A percentile compares a stretch with the other conserved stretches of the same genome.
These are phyloP conservation scores for Criorhina ranunculi DNA, from an alignment of 2,888 invertebrate species.

Conservation along the genomic window DNA sequence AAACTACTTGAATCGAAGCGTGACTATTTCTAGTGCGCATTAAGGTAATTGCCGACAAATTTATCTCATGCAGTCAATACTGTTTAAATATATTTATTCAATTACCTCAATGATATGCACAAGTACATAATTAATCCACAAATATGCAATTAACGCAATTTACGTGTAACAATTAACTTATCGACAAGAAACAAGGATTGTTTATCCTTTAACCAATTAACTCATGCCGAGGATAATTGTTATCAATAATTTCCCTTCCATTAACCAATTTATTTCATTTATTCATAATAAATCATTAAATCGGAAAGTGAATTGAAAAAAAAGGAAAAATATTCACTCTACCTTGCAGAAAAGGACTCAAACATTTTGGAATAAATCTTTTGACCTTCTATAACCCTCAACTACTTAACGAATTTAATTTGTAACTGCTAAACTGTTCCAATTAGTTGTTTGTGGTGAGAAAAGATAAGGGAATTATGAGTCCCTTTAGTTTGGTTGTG, in stretches of 20 bases:
- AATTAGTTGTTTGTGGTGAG: conserved; percentile 17
- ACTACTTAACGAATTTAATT: conserved; percentile 28
- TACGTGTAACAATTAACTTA: background rate
- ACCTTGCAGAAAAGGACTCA: no score
- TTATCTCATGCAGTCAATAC: no score
- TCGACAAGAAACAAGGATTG: no score
- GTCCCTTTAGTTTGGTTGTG: background rate
- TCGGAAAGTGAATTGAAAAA: background rate
- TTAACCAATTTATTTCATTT: conserved; percentile 1
- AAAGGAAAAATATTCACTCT: background rate
- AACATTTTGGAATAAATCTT: background rate
- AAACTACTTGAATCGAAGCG: no score
- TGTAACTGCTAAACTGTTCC: conserved; percentile 28
- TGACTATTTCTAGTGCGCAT: no score
- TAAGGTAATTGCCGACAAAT: no score
- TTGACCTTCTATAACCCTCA: background rate
- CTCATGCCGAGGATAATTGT: background rate
- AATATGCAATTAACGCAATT: conserved; percentile 4
- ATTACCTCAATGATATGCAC: no score
- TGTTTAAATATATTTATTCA: no score
- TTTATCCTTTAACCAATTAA: conserved; percentile 3
- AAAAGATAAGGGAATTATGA: conserved; percentile 26
- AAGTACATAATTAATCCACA: background rate
- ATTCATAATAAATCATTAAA: conserved; percentile 8
- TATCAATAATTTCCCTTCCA: background rate